Evolutionary conservation across 1,140 invertebrate species (phyloP), one percentile per base, ranked within the genome.

Genomic region (Atopsyche davidsoni): DNA sequence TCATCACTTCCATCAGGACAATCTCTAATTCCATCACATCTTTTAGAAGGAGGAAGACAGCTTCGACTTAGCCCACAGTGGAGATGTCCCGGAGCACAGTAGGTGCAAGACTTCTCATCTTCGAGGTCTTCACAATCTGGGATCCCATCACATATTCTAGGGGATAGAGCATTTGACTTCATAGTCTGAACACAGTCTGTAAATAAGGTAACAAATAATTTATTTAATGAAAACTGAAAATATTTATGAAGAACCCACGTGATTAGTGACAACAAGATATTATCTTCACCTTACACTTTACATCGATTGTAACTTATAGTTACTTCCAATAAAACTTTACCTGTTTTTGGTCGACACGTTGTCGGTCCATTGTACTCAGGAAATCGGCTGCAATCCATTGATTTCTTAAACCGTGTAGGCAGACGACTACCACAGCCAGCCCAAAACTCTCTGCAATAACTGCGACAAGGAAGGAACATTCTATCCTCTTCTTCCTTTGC

Each of bases 1-100:
- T 94, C 91, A 57, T 94, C 90, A 53, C 84, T 86, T 10, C 85
- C 88, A 64, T 91, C 87, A 0, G 86, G 80, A 62, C 91, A 94
- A 65, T 94, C 88, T 0, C 77, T 69, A 38, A 82, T 79, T 28
- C 88, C 89, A 63, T 92, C 87, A 65, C 90, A 94, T 45, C 85
- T 78, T 55, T 85, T 79, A 25, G 76, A 72, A 3, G 70, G 69
- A 0, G 83, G 77, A 53, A 92, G 79, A 63, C 90, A 94, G 9
- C 75, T 74, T 44, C 82, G 73, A 9, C 86, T 82, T 18, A 85
- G 73, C 0, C 87, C 86, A 62, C 89, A 93, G 52, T 88, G 87
- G 40, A 92, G 68, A 4, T 72, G 73, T 10, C 58, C 55, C 34
- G 75, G 68, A 1, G 79, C 73, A 68, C 90, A 92, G 59, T 90